Evolutionary conservation across 2,113 vertebrate genomes (phyloP), one percentile per base, ranked within the genome.

Genomic region (Myiozetetes cayanensis): DNA sequence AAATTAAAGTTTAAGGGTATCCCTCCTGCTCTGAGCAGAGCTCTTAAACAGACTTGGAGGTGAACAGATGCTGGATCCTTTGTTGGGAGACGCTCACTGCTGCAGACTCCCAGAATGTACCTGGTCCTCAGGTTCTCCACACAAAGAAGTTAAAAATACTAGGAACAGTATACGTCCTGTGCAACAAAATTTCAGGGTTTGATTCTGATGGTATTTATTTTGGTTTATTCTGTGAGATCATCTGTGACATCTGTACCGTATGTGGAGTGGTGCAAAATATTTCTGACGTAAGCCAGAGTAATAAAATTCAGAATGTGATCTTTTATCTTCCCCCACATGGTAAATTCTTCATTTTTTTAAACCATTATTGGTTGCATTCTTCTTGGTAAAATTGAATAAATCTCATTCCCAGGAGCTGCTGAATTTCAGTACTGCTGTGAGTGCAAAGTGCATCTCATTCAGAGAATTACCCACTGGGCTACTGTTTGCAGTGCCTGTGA

Each of bases 371-470:
- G 85, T 87, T 81, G 43, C 85, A 58, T 88, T 93, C 85, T 87
- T 89, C 67, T 90, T 92, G 88, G 49, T 78, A 85, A 89, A 93
- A 88, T 62, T 14, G 37, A 93, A 96, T 72, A 94, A 87, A 96
- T 79, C 63, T 95, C 58, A 93, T 89, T 91, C 61, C 74, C 75
- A 56, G 82, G 61, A 94, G 85, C 91, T 80, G 77, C 85, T 89
- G 89, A 80, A 92, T 95, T 91, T 94, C 94, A 90, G 85, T 80
- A 87, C 93, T 94, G 90, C 96, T 96, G 96, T 93, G 94, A 97
- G 96, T 93, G 93, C 96, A 93, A 95, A 97, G 96, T 93, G 92
- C 93, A 95, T 95, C 94, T 90, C 62, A 94, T 95, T 96, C 90
- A 93, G 89, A 93, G 94, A 83, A 95, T 88, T 96, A 94, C 91